Evolutionary conservation across 2,113 vertebrate genomes (phyloP).

Genomic region (Vidua macroura): DNA sequence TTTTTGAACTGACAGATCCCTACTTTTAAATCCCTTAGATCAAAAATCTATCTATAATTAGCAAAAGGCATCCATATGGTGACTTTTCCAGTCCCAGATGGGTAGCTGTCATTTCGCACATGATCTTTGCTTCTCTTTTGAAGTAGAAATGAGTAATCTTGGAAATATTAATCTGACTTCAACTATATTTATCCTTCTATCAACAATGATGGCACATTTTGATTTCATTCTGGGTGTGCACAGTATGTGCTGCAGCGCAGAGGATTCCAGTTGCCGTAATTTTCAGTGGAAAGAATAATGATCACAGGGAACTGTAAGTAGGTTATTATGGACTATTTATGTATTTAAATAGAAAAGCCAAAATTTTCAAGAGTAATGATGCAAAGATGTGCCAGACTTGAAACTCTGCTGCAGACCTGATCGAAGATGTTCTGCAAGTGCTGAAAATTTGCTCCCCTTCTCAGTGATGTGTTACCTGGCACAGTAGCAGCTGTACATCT

Average conservation of each 20-base stretch:
- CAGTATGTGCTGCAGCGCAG: background rate
- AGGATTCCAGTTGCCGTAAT: constrained; percentile 38
- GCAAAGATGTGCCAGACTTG: background rate
- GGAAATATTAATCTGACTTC: constrained; percentile 75
- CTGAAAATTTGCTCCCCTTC: background rate
- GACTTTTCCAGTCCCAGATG: constrained; percentile 76
- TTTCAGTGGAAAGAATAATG: constrained; percentile 31
- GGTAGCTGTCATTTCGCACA: constrained; percentile 73
- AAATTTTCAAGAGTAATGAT: background rate
- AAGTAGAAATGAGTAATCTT: constrained; percentile 79
- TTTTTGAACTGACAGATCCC: constrained; percentile 40
- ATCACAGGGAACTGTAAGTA: background rate
- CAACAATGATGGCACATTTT: constrained; percentile 51
- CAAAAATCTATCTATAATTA: constrained; percentile 75
- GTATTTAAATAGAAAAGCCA: background rate
- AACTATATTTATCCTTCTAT: constrained; percentile 75
- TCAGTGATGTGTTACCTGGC: background rate
- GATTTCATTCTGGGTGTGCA: constrained; percentile 30
- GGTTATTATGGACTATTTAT: constrained; percentile 2
- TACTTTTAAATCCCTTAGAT: constrained; percentile 42
- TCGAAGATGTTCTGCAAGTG: background rate
- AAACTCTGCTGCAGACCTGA: background rate
- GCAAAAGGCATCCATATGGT: constrained; percentile 73
- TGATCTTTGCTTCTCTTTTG: constrained; percentile 77
- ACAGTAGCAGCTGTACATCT: background rate